Evolutionary conservation across 1,140 invertebrate species (phyloP), one percentile per base, ranked within the genome.

Genomic region (Drosophila hydei): DNA sequence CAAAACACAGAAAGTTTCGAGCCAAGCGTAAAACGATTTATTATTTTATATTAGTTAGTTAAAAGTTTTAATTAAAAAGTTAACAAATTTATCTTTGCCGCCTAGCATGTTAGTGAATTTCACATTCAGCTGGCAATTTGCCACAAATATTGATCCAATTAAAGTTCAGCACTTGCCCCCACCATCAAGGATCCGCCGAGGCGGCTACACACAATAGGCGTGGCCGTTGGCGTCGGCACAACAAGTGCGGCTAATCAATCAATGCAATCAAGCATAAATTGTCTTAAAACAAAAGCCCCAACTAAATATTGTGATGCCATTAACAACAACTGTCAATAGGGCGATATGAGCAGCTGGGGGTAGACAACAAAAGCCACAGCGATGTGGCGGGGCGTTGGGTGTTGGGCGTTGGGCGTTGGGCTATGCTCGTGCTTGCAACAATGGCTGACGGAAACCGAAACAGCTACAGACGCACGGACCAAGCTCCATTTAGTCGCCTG

Each of bases 241-340:
- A 80, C 81, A 75, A 87, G 77, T 78, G 83, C 60, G 76, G 64
- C 77, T 83, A 88, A 88, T 88, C 83, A 88, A 88, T 88, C 83
- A 88, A 78, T 79, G 83, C 83, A 88, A 88, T 88, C 83, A 88
- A 75, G 75, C 83, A 88, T 83, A 83, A 88, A 88, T 88, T 88
- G 83, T 88, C 83, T 79, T 88, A 73, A 79, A 83, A 88, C 83
- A 88, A 83, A 33, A 88, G 75, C 75, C 52, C 50, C 45, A 45
- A 64, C 83, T 88, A 88, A 88, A 79, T 79, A 88, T 88, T 88
- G 75, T 88, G 83, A 88, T 76, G 78, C 83, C 83, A 87, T 87
- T 87, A 88, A 73, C 69, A 73, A 77, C 62, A 77, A 72, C 72
- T 71, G 83, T 70, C 75, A 76, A 88, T 76, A 68, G 60, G 68